phyloP scores from a whole-genome alignment of 2,113 vertebrate species.

The Aptenodytes forsteri region DNA sequence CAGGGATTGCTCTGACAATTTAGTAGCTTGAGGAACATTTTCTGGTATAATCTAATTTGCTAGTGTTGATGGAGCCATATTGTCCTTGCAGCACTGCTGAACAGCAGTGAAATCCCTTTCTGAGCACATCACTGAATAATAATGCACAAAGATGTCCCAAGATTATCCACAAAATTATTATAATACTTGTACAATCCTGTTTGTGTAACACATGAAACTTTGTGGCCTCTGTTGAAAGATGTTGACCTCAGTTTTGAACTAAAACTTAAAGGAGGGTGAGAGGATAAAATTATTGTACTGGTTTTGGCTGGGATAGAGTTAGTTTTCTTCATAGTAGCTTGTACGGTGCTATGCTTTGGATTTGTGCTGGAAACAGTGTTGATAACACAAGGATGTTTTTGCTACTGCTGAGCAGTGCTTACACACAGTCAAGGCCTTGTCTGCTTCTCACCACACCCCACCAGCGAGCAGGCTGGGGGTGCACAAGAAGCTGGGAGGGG shows the following conservation, averaged over 20 bases:
- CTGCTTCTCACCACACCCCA: neutral
- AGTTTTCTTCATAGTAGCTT: neutral
- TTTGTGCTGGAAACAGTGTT: neutral
- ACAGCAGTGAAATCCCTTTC: neutral
- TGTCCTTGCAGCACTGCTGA: neutral
- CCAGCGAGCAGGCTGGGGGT: rapidly evolving
- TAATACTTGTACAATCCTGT: neutral
- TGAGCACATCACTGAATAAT: neutral
- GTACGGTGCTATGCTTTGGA: neutral
- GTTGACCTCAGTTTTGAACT: neutral
- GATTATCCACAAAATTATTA: neutral
- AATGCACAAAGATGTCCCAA: neutral
- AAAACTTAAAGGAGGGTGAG: neutral
- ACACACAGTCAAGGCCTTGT: neutral
- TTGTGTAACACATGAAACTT: neutral
- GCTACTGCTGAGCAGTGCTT: neutral
- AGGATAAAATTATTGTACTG: neutral
- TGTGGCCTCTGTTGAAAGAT: neutral
- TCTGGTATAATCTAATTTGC: neutral
- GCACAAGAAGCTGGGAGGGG: neutral
- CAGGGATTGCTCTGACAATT: neutral
- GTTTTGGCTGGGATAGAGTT: neutral
- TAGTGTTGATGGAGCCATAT: neutral
- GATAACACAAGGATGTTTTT: neutral
- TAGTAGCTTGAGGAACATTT: neutral